These are phyloP conservation scores for Rhinichthys osculus DNA, from an alignment of 2,797 vertebrate species.

Conservation along the genomic window DNA sequence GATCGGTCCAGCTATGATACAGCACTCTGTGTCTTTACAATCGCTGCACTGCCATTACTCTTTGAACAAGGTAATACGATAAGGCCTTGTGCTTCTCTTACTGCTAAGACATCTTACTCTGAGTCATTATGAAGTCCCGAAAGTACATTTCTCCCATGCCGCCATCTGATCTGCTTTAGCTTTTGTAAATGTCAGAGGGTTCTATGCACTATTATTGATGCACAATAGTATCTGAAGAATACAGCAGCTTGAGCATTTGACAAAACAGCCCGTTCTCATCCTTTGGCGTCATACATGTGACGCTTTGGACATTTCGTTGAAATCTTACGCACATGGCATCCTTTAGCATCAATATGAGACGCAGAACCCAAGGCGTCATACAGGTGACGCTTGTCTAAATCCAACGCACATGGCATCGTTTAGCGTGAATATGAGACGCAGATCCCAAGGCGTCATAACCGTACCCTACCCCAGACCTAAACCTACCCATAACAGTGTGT, in stretches of 20 bases:
- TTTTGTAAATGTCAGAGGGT: conserved; percentile 31
- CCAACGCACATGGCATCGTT: too few relatives aligned
- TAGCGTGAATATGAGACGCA: too few relatives aligned
- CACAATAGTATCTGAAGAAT: not conserved
- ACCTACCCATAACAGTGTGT: too few relatives aligned
- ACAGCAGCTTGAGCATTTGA: not conserved
- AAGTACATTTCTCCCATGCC: conserved; percentile 24
- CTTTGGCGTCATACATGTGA: too few relatives aligned
- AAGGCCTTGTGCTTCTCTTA: conserved; percentile 14
- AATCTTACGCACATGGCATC: too few relatives aligned
- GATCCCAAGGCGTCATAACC: too few relatives aligned
- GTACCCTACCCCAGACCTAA: too few relatives aligned
- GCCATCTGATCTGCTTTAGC: conserved; percentile 15
- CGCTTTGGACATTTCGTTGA: too few relatives aligned
- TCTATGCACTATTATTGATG: conserved; percentile 15
- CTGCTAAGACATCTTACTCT: conserved; percentile 15
- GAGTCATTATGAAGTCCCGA: conserved; percentile 36
- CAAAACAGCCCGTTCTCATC: too few relatives aligned
- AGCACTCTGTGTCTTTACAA: not conserved
- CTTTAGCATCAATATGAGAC: too few relatives aligned
- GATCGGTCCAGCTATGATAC: not conserved
- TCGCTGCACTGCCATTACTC: conserved; percentile 1
- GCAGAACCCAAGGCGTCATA: too few relatives aligned
- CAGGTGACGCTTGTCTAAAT: too few relatives aligned
- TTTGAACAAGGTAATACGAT: conserved; percentile 30